Evolutionary conservation across 2,797 vertebrate species (phyloP).

Genomic region (Pangasius macronema): DNA sequence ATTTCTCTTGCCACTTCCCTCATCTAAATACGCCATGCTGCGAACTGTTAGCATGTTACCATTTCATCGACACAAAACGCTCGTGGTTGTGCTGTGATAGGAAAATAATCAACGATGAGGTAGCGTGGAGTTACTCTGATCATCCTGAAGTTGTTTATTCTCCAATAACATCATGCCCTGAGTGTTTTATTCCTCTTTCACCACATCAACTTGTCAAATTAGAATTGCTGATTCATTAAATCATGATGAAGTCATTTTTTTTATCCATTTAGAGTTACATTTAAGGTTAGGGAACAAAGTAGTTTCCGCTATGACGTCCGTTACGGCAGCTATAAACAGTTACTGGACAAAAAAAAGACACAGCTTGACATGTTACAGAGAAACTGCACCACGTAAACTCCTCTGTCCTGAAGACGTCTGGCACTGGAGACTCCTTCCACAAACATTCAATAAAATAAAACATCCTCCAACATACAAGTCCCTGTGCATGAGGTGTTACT

Average conservation of each 20-base stretch:
- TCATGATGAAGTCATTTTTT: neutral
- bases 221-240: too few species aligned
- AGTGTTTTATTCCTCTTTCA: neutral
- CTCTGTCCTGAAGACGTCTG: neutral
- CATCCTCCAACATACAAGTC: neutral
- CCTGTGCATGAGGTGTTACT: neutral
- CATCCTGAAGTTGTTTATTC: neutral
- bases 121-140: neutral
- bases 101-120: neutral
- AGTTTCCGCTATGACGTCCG: neutral
- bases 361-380: neutral
- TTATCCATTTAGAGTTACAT: neutral
- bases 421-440: neutral
- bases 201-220: neutral
- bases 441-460: neutral
- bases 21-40: too few species aligned
- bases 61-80: neutral
- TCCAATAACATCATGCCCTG: neutral
- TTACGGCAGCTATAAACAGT: neutral
- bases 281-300: neutral
- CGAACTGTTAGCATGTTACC: neutral
- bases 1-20: neutral
- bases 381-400: neutral
- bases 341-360: neutral
- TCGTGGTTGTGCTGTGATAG: neutral